phyloP scores from a whole-genome alignment of 2,113 vertebrate species.

The Anoura caudifer region DNA sequence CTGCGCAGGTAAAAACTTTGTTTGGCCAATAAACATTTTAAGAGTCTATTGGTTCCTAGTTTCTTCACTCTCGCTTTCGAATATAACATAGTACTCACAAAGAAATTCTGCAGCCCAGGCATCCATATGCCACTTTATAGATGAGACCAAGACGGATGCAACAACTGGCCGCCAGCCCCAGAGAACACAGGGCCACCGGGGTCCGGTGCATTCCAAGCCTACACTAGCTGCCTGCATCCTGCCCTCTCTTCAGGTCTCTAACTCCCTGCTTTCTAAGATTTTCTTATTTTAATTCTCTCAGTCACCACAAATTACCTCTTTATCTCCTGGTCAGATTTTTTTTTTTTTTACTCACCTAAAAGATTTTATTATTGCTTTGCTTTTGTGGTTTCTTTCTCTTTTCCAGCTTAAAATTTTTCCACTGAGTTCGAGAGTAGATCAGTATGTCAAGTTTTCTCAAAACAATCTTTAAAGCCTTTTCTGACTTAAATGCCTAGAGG shows the following conservation, averaged over 20 bases:
- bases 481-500: constrained; percentile 66
- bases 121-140: not conserved
- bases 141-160: not conserved
- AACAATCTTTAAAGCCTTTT: constrained; percentile 58
- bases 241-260: not conserved
- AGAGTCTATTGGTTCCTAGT: too few species aligned
- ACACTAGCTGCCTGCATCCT: not conserved
- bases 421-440: constrained; percentile 52
- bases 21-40: too few species aligned
- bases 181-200: not conserved
- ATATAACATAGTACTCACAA: too few species aligned
- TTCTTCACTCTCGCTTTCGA: too few species aligned
- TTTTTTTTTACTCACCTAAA: constrained; percentile 36
- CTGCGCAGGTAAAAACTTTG: too few species aligned
- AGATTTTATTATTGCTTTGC: constrained; percentile 21
- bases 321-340: constrained; percentile 37
- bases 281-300: not conserved
- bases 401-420: constrained; percentile 41
- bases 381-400: constrained; percentile 43
- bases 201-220: rapidly evolving
- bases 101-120: not conserved
- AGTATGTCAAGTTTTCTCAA: constrained; percentile 64
- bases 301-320: constrained; percentile 5
- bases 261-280: not conserved
- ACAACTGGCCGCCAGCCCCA: not conserved